Percentiles rank a stretch among this genome's conserved stretches.
Evolutionary conservation across 2,797 vertebrate genomes (phyloP).

Genomic region (Eospalax fontanierii): DNA sequence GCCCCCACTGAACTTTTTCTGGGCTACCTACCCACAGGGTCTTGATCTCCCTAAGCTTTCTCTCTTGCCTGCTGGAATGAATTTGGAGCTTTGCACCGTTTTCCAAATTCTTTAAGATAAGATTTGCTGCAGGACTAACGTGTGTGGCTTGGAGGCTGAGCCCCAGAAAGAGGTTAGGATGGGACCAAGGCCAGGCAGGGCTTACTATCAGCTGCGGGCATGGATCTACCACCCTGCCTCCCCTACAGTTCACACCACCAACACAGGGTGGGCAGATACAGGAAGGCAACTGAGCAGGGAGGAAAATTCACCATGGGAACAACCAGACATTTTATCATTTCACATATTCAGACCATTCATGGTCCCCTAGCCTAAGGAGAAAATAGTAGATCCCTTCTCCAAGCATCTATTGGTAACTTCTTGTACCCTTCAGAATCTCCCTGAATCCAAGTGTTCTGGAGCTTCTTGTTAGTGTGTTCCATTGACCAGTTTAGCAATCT

Average conservation of each 20-base stretch:
- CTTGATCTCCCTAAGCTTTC: conserved; percentile 38
- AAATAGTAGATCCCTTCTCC: not conserved
- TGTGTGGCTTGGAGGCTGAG: conserved; percentile 14
- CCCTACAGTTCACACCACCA: conserved; percentile 4
- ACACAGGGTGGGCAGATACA: conserved; percentile 34
- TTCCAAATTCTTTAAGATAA: conserved; percentile 45
- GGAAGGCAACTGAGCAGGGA: conserved; percentile 57
- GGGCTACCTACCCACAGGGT: not conserved
- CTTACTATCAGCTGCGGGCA: conserved; percentile 37
- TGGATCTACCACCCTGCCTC: not conserved
- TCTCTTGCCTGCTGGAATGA: not conserved
- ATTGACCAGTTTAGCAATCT: not conserved
- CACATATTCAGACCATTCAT: conserved; percentile 67
- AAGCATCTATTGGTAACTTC: not conserved
- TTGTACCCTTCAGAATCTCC: not conserved
- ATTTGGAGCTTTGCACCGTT: not conserved
- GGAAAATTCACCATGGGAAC: conserved; percentile 18
- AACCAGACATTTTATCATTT: conserved; percentile 49
- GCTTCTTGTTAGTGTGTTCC: not conserved
- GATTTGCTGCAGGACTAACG: not conserved
- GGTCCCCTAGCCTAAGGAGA: conserved; percentile 24
- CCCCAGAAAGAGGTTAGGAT: conserved; percentile 67
- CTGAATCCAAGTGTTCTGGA: not conserved
- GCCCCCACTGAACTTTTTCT: conserved; percentile 16
- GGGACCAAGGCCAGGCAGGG: conserved; percentile 52